Evolutionary conservation across 2,797 vertebrate species (phyloP), one percentile per base, ranked within the genome.

Genomic region (Sebastes elongatus): DNA sequence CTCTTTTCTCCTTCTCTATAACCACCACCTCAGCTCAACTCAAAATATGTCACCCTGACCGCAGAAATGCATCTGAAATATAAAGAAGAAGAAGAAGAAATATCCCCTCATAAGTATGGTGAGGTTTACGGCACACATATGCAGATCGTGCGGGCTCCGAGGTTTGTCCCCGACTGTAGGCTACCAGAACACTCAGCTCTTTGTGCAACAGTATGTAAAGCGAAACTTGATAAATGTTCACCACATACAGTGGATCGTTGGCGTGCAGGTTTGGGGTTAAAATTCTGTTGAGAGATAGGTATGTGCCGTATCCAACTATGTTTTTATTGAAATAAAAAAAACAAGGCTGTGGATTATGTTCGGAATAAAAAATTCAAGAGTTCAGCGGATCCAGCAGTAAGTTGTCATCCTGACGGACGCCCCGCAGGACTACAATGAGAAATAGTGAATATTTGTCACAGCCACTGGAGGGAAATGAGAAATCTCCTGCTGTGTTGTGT

Each of bases 171-270:
- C 42, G 80, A 78, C 89, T 87, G 88, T 77, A 73, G 23, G 55
- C 76, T 76, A 66, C 55, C 57, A 86, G 88, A 93, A 94, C 92
- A 94, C 87, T 89, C 81, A 23, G 69, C 57, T 88, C 93, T 94
- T 93, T 94, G 92, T 94, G 80, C 71, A 81, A 78, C 68, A 65
- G 72, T 76, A 76, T 92, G 88, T 83, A 86, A 92, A 91, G 88
- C 7, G 82, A 91, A 90, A 92, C 91, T 91, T 92, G 90, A 93
- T 91, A 92, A 92, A 93, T 90, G 90, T 85, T 83, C 85, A 78
- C 80, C 64, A 32, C 81, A 78, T 82, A 89, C 89, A 89, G 75
- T 71, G 71, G 81, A 85, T 82, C 76, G 30, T 57, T 90, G 84
- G 82, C 68, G 71, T 86, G 60, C 63, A 80, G 32, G 81, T 86